Conservation (phyloP, 2,888 invertebrate genomes). For the Ischnus inquisitorius region DNA sequence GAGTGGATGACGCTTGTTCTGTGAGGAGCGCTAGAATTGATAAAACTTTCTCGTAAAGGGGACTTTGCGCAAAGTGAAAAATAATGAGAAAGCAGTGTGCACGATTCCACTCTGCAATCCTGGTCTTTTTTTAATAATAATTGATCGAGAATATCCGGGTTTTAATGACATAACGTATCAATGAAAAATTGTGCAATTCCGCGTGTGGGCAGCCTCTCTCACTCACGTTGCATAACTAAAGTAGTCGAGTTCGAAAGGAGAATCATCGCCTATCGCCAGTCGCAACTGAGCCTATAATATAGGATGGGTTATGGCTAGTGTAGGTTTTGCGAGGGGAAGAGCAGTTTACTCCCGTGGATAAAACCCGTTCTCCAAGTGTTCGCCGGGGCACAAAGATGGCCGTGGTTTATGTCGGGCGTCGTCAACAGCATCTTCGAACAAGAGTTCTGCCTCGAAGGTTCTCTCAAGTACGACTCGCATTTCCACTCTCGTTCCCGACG, state of each 20-base stretch:
- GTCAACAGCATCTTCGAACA: conserved; percentile 55
- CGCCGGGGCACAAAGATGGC: conserved; percentile 67
- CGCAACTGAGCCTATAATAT: conserved; percentile 25
- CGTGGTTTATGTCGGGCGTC: conserved; percentile 69
- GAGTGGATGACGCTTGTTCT: no score
- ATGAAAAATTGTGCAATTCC: background rate
- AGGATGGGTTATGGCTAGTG: conserved; percentile 50
- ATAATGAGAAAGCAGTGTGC: no score
- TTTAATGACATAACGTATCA: background rate
- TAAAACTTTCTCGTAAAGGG: no score
- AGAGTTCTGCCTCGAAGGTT: background rate
- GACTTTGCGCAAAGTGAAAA: no score
- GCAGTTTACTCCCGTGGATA: conserved; percentile 49
- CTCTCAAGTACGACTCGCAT: conserved; percentile 14
- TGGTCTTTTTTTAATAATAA: no score
- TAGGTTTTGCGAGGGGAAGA: conserved; percentile 61
- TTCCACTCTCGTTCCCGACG: conserved; percentile 39
- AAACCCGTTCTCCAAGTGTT: conserved; percentile 69
- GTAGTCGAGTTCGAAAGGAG: conserved; percentile 15
- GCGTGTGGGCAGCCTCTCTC: background rate
- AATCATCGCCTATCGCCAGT: conserved; percentile 44
- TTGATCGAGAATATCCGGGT: background rate
- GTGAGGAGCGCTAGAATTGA: no score
- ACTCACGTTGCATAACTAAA: background rate
- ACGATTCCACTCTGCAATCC: no score